Percentiles rank a stretch among this genome's conserved stretches.
phyloP scores from a whole-genome alignment of 2,113 vertebrate species.

The Scomber scombrus region DNA sequence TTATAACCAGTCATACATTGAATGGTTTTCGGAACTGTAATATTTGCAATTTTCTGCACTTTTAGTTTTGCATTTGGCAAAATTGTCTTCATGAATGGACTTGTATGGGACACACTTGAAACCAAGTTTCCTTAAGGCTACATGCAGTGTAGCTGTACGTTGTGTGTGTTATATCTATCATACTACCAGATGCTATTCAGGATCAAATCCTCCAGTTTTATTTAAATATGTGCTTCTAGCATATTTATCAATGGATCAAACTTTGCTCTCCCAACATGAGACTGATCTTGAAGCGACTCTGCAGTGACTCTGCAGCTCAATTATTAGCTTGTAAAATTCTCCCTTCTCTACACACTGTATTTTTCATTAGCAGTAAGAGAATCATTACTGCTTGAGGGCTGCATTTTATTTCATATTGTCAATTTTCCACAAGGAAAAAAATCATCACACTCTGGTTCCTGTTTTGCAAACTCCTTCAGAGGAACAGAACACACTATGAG shows the following conservation, averaged over 20 bases:
- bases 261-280: background rate
- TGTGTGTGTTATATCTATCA: too few species aligned
- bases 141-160: too few species aligned
- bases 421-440: background rate
- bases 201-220: too few species aligned
- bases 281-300: background rate
- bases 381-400: background rate
- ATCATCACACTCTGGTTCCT: background rate
- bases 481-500: background rate
- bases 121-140: too few species aligned
- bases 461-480: conserved; percentile 1
- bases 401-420: background rate
- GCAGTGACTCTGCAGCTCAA: background rate
- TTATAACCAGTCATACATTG: too few species aligned
- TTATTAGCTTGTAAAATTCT: background rate
- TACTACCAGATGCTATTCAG: too few species aligned
- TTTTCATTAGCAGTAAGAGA: background rate
- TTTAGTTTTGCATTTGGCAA: too few species aligned
- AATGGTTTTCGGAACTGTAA: too few species aligned
- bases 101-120: too few species aligned
- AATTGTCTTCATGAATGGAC: too few species aligned
- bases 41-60: too few species aligned
- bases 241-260: background rate
- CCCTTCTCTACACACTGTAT: background rate
- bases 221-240: background rate